These are phyloP conservation scores for Lepus oiostolus DNA, from an alignment of 2,797 vertebrate species.

Conservation along the genomic window DNA sequence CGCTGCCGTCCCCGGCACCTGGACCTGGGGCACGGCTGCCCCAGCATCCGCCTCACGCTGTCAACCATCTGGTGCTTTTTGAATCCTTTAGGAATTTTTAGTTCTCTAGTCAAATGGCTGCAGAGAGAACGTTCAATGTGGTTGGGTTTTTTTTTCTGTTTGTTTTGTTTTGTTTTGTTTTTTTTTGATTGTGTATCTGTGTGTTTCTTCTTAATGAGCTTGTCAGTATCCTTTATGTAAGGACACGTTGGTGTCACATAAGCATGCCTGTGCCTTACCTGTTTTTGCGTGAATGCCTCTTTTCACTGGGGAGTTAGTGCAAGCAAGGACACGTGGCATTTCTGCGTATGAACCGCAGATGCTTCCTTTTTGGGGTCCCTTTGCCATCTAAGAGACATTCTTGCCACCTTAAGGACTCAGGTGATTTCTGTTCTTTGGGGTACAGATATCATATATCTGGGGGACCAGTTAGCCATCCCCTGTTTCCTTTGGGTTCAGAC, in stretches of 20 bases:
- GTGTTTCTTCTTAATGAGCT: neutral
- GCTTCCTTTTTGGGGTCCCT: neutral
- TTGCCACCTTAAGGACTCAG: neutral
- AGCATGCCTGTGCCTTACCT: neutral
- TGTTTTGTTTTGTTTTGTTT: neutral
- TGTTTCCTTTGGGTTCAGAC: constrained; percentile 39
- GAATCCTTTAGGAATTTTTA: neutral
- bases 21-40: neutral
- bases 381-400: neutral
- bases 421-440: neutral
- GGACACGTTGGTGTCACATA: neutral
- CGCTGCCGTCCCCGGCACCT: neutral
- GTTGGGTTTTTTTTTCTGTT: neutral
- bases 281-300: neutral
- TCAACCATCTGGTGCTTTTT: neutral
- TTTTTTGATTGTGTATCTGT: neutral
- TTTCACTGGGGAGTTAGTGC: neutral
- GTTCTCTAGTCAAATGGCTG: neutral
- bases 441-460: neutral
- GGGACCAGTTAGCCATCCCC: neutral
- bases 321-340: neutral
- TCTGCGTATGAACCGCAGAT: neutral
- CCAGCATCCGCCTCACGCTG: neutral
- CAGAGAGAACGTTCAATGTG: neutral
- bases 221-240: neutral